Evolutionary conservation across 2,888 invertebrate species (phyloP), one percentile per base, ranked within the genome.

Genomic region (Hipparchia sbordonii): DNA sequence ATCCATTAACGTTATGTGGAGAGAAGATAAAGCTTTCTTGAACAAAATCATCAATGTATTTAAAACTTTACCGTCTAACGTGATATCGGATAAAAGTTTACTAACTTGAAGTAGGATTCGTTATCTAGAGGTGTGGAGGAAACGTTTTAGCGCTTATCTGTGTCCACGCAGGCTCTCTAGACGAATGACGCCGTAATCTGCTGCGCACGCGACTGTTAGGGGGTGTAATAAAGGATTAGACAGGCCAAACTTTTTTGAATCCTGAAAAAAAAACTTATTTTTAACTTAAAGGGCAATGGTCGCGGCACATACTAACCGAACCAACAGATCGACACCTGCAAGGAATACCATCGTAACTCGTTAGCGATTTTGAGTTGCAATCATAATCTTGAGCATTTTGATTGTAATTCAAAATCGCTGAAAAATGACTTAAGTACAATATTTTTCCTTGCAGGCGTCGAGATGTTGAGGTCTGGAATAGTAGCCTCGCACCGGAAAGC

Each of bases 61-160:
- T 68, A 23, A 23, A 60, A 39, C 8, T 10, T 0, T 12, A 51
- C 10, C 39, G 6, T 60, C 6, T 6, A 7, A 52, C 52, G 33
- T 69, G 33, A 39, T 51, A 10, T 1, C 45, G 5, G 54, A n/a
- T 12, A 23, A 23, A n/a, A 54, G 62, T 45, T 7, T 8, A 8
- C 6, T 10, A 33, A 46, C 51, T 54, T 12, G 46, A 13, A 48
- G 39, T 33, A 12, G 69, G 33, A 65, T 59, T 52, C 52, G 74
- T 79, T 79, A 79, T 79, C 79, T 78, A 39, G 60, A 73, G 75
- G 77, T 74, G 78, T 77, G 77, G 75, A 76, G 72, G 74, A 79
- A 76, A 87, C 86, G 86, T 89, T 91, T 91, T 88, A 90, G 87
- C 79, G 76, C 81, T 89, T 90, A 91, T 91, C 91, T 76, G 69